phyloP scores from a whole-genome alignment of 2,888 invertebrate genomes.

The Isoperla grammatica region DNA sequence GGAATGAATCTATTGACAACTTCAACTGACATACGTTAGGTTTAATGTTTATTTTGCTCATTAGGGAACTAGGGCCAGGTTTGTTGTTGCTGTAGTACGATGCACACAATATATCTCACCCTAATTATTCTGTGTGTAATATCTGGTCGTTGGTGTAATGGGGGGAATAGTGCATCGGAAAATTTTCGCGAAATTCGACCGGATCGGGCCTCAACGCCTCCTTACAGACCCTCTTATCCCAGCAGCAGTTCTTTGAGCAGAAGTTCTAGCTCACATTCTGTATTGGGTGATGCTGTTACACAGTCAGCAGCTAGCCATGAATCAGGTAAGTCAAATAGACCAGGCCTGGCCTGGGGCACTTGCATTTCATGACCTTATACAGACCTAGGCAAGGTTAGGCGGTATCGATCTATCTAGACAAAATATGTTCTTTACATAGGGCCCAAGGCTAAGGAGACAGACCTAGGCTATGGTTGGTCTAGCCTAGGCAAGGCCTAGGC shows the following conservation, averaged over 20 bases:
- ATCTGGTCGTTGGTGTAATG: conserved; percentile 23
- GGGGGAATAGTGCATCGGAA: conserved; percentile 22
- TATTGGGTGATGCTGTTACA: conserved; percentile 14
- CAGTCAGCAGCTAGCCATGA: conserved; percentile 23
- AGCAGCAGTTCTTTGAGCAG: conserved; percentile 15
- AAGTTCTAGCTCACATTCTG: conserved; percentile 21
- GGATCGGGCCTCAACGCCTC: conserved; percentile 15
- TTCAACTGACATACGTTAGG: no score
- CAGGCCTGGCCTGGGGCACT: background rate
- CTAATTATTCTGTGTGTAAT: conserved; percentile 26
- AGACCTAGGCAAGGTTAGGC: background rate
- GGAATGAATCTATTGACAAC: no score
- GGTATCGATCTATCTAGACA: background rate
- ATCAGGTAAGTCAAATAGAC: conserved; percentile 23
- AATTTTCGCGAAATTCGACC: conserved; percentile 20
- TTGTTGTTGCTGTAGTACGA: conserved; percentile 15
- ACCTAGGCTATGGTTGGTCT: background rate
- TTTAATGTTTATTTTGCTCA: no score
- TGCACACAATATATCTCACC: conserved; percentile 24
- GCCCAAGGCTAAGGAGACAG: background rate
- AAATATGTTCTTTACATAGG: no score
- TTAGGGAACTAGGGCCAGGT: no score
- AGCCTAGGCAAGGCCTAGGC: background rate
- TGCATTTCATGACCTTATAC: conserved; percentile 5
- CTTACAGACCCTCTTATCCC: conserved; percentile 20